These are phyloP conservation scores for Stenodema calcarata DNA, from an alignment of 2,888 invertebrate species.

Conservation along the genomic window DNA sequence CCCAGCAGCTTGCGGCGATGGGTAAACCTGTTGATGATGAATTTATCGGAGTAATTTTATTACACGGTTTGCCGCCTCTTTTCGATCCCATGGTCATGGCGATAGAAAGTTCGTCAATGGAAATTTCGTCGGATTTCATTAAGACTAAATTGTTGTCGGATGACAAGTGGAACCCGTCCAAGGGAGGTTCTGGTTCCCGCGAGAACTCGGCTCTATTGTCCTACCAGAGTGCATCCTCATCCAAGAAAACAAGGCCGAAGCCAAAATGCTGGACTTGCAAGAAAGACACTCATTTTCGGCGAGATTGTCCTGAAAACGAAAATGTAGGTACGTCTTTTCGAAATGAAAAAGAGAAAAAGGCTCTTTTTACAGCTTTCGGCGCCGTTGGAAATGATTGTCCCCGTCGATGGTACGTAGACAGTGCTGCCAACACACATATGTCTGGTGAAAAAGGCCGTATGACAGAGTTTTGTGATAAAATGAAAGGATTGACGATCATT, in stretches of 20 bases:
- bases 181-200: neutral
- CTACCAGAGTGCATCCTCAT: neutral
- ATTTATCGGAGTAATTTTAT: conserved; percentile 15
- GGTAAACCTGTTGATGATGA: conserved; percentile 34
- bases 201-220: neutral
- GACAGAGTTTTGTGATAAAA: neutral
- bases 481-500: neutral
- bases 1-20: neutral
- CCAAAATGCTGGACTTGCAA: neutral
- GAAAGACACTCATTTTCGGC: neutral
- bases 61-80: neutral
- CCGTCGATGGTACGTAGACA: neutral
- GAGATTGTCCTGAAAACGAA: neutral
- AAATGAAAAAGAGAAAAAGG: neutral
- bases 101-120: neutral
- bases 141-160: neutral
- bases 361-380: neutral
- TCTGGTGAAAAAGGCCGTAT: neutral
- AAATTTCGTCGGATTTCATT: conserved; percentile 4
- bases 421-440: conserved; percentile 5
- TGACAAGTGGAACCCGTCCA: neutral
- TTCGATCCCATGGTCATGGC: conserved; percentile 32
- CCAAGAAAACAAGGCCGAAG: neutral
- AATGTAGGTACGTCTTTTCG: too few relatives aligned
- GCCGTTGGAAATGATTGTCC: neutral